These are phyloP conservation scores for Metalampra italica DNA, from an alignment of 2,888 invertebrate genomes.

Conservation along the genomic window DNA sequence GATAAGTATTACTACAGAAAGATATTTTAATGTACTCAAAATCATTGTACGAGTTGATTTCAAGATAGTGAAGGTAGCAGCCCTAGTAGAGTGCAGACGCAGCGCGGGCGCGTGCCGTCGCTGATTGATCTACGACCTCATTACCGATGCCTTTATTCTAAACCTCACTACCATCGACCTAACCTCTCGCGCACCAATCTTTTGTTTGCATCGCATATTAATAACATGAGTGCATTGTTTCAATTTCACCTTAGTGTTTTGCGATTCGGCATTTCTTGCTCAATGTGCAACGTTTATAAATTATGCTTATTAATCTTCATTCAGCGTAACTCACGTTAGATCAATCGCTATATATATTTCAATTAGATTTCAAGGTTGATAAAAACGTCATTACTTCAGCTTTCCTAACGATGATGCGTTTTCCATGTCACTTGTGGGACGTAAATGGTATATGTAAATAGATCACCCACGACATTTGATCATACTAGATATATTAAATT, in stretches of 20 bases:
- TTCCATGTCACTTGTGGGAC: not conserved
- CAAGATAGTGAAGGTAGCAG: conserved; percentile 14
- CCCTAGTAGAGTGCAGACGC: conserved; percentile 12
- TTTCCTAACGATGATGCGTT: not conserved
- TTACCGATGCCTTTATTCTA: conserved; percentile 37
- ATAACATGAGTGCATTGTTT: conserved; percentile 17
- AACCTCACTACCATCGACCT: conserved; percentile 15
- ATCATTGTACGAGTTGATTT: not conserved
- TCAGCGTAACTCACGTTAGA: too few species aligned
- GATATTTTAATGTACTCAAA: not conserved
- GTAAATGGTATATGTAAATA: not conserved
- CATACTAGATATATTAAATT: too few species aligned
- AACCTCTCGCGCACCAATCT: conserved; percentile 23
- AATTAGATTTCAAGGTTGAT: not conserved
- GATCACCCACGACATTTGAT: not conserved
- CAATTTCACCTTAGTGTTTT: not conserved
- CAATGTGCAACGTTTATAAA: not conserved
- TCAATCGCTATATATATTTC: too few species aligned
- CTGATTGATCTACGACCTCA: conserved; percentile 50
- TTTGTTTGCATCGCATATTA: conserved; percentile 43
- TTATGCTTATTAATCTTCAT: not conserved
- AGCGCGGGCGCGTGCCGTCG: conserved; percentile 47
- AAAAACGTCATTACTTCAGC: not conserved
- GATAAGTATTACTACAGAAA: too few species aligned
- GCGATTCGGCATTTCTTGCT: conserved; percentile 5